phyloP scores from a whole-genome alignment of 1,140 invertebrate genomes.

The Magallana angulata region DNA sequence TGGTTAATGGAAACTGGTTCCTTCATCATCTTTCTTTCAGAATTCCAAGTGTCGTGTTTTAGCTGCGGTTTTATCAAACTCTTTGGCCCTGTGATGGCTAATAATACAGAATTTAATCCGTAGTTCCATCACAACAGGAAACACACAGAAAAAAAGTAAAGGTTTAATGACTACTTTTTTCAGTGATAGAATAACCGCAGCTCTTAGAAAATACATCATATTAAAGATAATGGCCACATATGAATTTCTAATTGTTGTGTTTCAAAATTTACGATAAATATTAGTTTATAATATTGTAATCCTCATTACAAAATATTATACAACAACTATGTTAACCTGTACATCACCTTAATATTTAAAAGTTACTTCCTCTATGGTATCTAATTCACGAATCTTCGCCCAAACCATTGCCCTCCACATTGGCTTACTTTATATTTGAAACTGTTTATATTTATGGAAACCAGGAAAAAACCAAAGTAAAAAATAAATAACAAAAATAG shows the following conservation, averaged over 20 bases:
- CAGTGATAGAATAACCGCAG: constrained; percentile 4
- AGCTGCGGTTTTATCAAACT: constrained; percentile 5
- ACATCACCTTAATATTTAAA: no score
- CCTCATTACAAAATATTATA: no score
- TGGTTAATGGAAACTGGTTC: not conserved
- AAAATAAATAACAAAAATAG: constrained; percentile 33
- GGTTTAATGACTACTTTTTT: not conserved
- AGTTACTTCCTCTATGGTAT: not conserved
- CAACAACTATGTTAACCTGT: no score
- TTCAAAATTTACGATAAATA: not conserved
- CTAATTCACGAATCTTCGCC: not conserved
- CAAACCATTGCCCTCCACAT: not conserved
- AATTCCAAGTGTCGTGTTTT: not conserved
- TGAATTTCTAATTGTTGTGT: not conserved
- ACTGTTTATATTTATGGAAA: not conserved
- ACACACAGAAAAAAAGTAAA: not conserved
- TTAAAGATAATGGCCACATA: not conserved
- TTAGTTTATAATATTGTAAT: no score
- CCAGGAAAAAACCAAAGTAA: constrained; percentile 4
- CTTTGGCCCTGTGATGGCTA: not conserved
- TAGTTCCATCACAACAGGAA: constrained; percentile 22
- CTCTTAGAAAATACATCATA: constrained; percentile 6
- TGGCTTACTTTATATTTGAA: constrained; percentile 7
- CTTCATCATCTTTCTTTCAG: not conserved
- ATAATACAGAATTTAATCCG: not conserved